These are phyloP conservation scores for Exephanes ischioxanthus DNA, from an alignment of 2,888 invertebrate genomes.

Conservation along the genomic window DNA sequence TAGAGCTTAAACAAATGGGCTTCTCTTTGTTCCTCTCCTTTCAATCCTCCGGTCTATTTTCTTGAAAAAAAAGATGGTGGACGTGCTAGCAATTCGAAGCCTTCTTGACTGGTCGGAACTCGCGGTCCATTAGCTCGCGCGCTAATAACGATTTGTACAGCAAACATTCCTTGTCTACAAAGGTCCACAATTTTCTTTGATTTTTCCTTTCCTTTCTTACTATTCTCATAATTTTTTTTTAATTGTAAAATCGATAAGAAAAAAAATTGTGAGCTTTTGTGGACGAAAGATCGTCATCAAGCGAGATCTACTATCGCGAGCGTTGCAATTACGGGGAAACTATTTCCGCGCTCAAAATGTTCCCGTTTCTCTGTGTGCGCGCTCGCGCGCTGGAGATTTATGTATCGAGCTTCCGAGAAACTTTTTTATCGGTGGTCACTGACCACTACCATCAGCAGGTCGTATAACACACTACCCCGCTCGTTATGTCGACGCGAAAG, in stretches of 20 bases:
- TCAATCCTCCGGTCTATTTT: neutral
- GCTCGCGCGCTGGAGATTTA: neutral
- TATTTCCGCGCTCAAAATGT: slow-evolving; percentile 3
- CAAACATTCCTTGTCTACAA: no score
- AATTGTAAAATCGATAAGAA: neutral
- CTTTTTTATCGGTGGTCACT: slow-evolving; percentile 46
- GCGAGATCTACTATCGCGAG: neutral
- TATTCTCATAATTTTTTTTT: neutral
- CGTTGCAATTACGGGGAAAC: neutral
- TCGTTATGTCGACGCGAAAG: slow-evolving; percentile 36
- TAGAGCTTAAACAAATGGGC: neutral
- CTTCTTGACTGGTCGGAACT: neutral
- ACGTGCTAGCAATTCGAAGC: neutral
- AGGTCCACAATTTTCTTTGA: no score
- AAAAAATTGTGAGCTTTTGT: neutral
- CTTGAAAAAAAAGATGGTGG: neutral
- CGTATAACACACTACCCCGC: slow-evolving; percentile 32
- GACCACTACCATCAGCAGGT: slow-evolving; percentile 44
- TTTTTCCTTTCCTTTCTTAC: no score
- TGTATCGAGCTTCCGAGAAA: slow-evolving; percentile 41
- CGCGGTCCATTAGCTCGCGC: no score
- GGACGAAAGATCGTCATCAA: neutral
- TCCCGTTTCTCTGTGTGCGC: neutral
- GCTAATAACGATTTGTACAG: no score
- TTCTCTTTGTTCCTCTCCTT: neutral